Conservation (phyloP, 2,888 invertebrate species). For the Prosopocoilus inquinatus region DNA sequence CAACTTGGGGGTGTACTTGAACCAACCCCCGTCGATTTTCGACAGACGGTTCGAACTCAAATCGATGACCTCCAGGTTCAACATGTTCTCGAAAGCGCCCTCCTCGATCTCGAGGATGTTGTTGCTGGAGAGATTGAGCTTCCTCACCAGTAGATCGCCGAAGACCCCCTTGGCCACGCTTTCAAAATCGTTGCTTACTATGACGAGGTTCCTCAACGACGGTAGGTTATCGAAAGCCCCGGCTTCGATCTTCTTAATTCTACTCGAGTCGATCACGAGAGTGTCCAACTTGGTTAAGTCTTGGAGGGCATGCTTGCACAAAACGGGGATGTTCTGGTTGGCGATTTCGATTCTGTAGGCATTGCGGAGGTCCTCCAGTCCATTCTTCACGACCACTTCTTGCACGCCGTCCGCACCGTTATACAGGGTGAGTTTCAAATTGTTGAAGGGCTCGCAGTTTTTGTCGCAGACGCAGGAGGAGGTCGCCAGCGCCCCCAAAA, state of each 20-base stretch:
- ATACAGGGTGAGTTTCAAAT: background rate
- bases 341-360: slow-evolving; percentile 23
- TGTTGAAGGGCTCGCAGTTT: background rate
- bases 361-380: slow-evolving; percentile 14
- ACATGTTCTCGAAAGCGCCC: slow-evolving; percentile 38
- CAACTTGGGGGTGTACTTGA: slow-evolving; percentile 35
- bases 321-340: slow-evolving; percentile 18
- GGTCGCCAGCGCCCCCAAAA: no score
- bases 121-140: slow-evolving; percentile 39
- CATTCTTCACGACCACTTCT: background rate
- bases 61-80: slow-evolving; percentile 37
- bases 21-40: slow-evolving; percentile 37
- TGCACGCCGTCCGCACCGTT: slow-evolving; percentile 1
- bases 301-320: slow-evolving; percentile 19
- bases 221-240: slow-evolving; percentile 38
- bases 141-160: slow-evolving; percentile 34
- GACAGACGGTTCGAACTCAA: slow-evolving; percentile 37
- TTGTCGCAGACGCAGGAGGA: no score
- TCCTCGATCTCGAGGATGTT: slow-evolving; percentile 33
- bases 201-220: slow-evolving; percentile 34
- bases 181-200: slow-evolving; percentile 34
- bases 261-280: slow-evolving; percentile 30
- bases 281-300: slow-evolving; percentile 21
- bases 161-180: slow-evolving; percentile 36
- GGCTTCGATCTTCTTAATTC: slow-evolving; percentile 32